Percentiles rank a stretch among this genome's conserved stretches.
Evolutionary conservation across 1,140 invertebrate genomes (phyloP).

Genomic region (Eupeodes corollae): DNA sequence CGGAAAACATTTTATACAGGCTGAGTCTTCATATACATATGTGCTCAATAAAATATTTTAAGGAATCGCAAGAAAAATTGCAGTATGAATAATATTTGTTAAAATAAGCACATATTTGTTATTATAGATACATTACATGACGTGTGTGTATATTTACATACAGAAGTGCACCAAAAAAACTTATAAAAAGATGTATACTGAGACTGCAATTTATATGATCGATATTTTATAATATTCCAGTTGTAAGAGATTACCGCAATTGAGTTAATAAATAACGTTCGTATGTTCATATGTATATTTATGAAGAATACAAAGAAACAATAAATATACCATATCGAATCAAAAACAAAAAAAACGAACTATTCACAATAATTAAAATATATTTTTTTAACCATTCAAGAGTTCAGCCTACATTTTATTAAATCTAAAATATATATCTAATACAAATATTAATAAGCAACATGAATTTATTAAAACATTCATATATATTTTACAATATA

Average conservation of each 20-base stretch:
- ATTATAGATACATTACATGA: too few species aligned
- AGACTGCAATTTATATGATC: constrained; percentile 39
- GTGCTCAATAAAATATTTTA: too few species aligned
- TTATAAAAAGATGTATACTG: constrained; percentile 34
- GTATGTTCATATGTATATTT: constrained; percentile 32
- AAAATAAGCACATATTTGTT: too few species aligned
- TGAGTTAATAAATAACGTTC: constrained; percentile 12
- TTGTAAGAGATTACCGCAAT: too few species aligned
- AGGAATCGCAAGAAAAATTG: too few species aligned
- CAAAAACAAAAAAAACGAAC: background rate
- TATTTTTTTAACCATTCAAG: too few species aligned
- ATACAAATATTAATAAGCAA: constrained; percentile 1
- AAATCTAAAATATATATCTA: constrained; percentile 8
- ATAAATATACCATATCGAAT: constrained; percentile 11
- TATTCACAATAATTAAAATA: constrained; percentile 17
- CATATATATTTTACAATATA: constrained; percentile 12
- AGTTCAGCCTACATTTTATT: constrained; percentile 15
- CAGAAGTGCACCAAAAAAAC: constrained; percentile 2
- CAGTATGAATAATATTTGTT: too few species aligned
- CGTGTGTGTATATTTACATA: too few species aligned
- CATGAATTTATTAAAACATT: constrained; percentile 13
- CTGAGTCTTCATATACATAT: too few species aligned
- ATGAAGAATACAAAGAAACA: constrained; percentile 28
- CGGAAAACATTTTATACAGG: too few species aligned
- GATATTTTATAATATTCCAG: constrained; percentile 25